Evolutionary conservation across 2,797 vertebrate species (phyloP).

Genomic region (Calcarius lapponicus): DNA sequence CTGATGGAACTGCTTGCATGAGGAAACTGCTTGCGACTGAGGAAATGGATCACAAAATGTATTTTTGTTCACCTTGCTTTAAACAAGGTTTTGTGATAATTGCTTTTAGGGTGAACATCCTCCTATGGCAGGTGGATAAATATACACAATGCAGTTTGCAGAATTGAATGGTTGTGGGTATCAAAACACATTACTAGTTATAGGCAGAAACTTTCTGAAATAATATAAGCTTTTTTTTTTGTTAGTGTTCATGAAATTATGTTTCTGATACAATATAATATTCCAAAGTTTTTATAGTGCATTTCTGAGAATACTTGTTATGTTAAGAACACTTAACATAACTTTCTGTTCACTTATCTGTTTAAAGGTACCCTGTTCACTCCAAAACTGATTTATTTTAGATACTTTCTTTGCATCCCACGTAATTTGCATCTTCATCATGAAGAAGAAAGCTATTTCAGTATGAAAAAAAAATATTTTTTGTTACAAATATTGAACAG

Average conservation of each 20-base stretch:
- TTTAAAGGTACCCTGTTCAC: background rate
- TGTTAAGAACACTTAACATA: background rate
- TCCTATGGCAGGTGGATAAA: background rate
- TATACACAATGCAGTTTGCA: background rate
- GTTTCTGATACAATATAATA: background rate
- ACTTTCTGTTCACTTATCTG: background rate
- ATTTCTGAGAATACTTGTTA: background rate
- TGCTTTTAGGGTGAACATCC: background rate
- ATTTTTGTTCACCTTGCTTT: background rate
- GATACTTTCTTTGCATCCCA: background rate
- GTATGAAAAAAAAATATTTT: background rate
- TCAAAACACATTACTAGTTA: background rate
- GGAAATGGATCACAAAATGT: background rate
- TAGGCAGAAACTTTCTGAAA: background rate
- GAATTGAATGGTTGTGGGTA: fast-evolving
- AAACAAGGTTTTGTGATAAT: background rate
- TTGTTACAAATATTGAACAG: background rate
- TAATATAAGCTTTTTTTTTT: background rate
- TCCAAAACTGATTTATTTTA: background rate
- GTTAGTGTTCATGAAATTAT: background rate
- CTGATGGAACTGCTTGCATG: background rate
- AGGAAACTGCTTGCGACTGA: background rate
- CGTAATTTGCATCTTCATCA: background rate
- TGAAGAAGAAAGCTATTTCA: background rate
- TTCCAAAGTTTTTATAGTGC: background rate